Base-by-base conservation (phyloP, 2,888 invertebrate species). In the Zaprionus lineosus region DNA sequence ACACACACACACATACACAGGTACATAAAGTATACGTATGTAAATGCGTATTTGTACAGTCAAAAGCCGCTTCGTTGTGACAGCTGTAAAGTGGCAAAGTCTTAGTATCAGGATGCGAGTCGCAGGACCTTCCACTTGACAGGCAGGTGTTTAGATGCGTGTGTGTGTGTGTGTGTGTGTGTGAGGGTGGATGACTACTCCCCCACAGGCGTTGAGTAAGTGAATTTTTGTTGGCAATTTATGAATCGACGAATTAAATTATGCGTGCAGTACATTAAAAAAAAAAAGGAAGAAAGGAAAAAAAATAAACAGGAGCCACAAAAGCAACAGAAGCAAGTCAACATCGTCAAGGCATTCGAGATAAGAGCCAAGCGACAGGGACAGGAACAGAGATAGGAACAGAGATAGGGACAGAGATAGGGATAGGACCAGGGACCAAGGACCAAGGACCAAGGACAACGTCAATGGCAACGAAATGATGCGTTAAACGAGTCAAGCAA, bases 191-290 rank as follows among this genome's bases (percentile, higher is more conserved):
- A 0, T 21, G 33, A 15, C 14, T 24, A 12, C 15, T 19, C 53
- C 12, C 34, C 67, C 55, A 26, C 2, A 26, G 67, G 67, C 67
- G 14, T 47, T 58, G 33, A 37, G 40, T 53, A 56, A 74, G 73
- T 74, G 74, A 78, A 68, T 72, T 66, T 69, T 69, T 76, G 81
- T 69, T 65, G 61, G 44, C 64, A 74, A 74, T 69, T 84, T 79
- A 68, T 72, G 71, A 86, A 77, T 74, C 79, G 74, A 70, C 63
- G 70, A 84, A 86, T 84, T 83, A 85, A 84, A 84, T 84, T 86
- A 85, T 73, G 74, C 79, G 83, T 78, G 70, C 67, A 76, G 65
- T 64, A 69, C 69, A 86, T 86, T 86, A 75, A 59, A 59, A 61
- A 47, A 48, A 41, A 58, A 44, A 39, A n/a, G n/a, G n/a, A n/a